A percentile compares a stretch with the other conserved stretches of the same genome.
phyloP scores from a whole-genome alignment of 2,113 vertebrate genomes.

The Dasyornis broadbenti region DNA sequence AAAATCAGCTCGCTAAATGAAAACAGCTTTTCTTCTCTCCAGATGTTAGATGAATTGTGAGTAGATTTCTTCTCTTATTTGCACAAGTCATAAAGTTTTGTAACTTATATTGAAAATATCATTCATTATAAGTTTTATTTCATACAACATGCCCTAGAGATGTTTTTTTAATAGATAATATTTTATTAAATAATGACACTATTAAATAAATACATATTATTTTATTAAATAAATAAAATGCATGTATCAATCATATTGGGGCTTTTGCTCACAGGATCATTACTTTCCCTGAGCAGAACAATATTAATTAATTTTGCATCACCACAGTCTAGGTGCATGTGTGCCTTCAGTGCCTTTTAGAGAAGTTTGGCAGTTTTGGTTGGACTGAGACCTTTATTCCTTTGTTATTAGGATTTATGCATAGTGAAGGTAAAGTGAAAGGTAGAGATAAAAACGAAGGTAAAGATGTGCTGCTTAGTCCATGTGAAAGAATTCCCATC shows the following conservation, averaged over 20 bases:
- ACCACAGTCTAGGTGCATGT: background rate
- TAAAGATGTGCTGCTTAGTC: background rate
- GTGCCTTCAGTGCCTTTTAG: background rate
- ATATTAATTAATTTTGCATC: background rate
- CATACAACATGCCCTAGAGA: background rate
- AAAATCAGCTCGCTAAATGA: slow-evolving; percentile 84
- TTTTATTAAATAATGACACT: too few species aligned
- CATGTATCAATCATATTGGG: background rate
- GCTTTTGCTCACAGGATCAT: background rate
- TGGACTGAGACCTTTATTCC: background rate
- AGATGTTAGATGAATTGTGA: slow-evolving; percentile 90
- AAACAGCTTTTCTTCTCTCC: slow-evolving; percentile 85
- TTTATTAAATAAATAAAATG: background rate
- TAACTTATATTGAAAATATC: background rate
- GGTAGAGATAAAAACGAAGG: background rate
- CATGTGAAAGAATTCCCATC: background rate
- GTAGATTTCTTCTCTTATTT: slow-evolving; percentile 54
- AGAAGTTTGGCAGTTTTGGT: background rate
- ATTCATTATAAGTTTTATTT: background rate
- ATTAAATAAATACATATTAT: background rate
- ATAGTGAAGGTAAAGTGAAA: background rate
- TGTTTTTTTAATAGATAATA: background rate
- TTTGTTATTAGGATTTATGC: background rate
- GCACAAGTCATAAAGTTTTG: background rate
- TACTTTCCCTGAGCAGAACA: background rate